Base-by-base conservation (phyloP, 1,140 invertebrate genomes). In the Globodera rostochiensis region DNA sequence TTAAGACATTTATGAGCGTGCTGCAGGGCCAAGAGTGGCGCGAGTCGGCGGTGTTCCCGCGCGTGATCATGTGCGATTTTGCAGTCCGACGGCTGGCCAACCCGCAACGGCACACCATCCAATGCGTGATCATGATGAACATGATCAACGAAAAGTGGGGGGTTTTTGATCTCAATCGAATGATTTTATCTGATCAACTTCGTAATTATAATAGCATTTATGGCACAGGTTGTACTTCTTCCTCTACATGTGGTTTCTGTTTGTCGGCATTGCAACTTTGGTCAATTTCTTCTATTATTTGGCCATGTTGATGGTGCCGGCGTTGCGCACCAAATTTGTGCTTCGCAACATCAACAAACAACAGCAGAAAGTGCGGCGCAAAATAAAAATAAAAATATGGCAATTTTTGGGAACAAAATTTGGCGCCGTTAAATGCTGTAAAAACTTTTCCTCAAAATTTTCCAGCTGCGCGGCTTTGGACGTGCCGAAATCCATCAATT, bases 81-180 rank as follows among this genome's bases (percentile, higher is more conserved):
- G 53, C 70, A 19, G 64, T 88, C 47, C 80, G 86, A 25, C 80
- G 74, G 50, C 69, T 88, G 49, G 86, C 86, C 21, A 86, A 87
- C 53, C 50, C 79, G 21, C 88, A 89, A 79, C 71, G 82, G 6
- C 80, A 87, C 64, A 83, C 87, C 49, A 64, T 88, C 25, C 87
- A 88, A 80, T 88, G 87, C 71, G 87, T 88, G 57, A 89, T 88
- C 7, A 88, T 90, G 88, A 25, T 88, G 80, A 88, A 88, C 73
- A 87, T 88, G 85, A 88, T 88, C 79, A 88, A 88, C 66, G 87
- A 89, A 78, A 89, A 90, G 79, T 80, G 47, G 11, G 11, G 21
- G 53, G 13, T 69, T 77, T 78, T 77, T 25, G 75, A 74, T 45
- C 2, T 36, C 3, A 36, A 36, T 36, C 36, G 36, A n/a, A n/a